Conservation (phyloP, 2,797 vertebrate genomes). For the Macropus fuliginosus region DNA sequence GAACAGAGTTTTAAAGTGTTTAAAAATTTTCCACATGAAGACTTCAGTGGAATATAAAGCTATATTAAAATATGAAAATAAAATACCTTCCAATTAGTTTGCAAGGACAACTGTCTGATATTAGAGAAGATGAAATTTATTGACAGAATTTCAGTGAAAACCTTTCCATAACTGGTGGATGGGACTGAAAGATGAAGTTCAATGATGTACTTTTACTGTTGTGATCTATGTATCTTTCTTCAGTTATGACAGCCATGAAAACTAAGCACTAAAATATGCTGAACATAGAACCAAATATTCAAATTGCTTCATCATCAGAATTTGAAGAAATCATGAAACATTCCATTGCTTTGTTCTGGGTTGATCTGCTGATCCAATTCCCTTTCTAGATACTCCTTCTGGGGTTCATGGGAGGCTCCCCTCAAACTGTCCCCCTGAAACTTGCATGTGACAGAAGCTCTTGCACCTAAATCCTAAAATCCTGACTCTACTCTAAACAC, state of each 20-base stretch:
- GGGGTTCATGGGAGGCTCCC: not conserved
- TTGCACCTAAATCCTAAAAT: not conserved
- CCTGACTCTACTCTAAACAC: not conserved
- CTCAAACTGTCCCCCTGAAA: not conserved
- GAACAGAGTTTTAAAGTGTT: not conserved
- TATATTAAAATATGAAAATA: not conserved
- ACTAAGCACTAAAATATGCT: not conserved
- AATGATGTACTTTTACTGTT: not conserved
- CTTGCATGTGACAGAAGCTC: not conserved
- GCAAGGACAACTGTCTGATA: not conserved
- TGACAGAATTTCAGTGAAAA: not conserved
- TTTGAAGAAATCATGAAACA: not conserved
- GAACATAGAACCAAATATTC: not conserved
- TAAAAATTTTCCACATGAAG: not conserved
- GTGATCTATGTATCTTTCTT: not conserved
- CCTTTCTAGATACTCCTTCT: not conserved
- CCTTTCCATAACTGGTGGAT: not conserved
- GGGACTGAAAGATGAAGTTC: not conserved
- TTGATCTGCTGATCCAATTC: not conserved
- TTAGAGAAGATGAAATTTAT: not conserved
- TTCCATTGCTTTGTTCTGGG: not conserved
- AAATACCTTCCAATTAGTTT: not conserved
- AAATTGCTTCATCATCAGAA: not conserved
- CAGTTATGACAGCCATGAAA: not conserved
- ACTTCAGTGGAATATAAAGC: not conserved